Evolutionary conservation across 2,888 invertebrate genomes (phyloP), one percentile per base, ranked within the genome.

Genomic region (Epinotia demarniana): DNA sequence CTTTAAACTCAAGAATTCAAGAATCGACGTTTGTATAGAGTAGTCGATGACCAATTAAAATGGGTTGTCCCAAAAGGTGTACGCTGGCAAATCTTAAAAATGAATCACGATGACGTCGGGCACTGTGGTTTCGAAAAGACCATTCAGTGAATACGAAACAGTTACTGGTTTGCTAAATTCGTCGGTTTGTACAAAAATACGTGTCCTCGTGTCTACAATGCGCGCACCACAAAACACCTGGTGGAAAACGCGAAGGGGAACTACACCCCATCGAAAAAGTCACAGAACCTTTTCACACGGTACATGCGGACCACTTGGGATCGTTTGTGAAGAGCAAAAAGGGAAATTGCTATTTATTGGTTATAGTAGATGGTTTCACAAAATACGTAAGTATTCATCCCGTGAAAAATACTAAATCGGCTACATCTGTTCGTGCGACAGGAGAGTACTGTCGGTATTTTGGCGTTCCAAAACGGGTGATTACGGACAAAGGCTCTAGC

Each of bases 81-180:
- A n/a, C 64, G 79, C 13, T 81, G 78, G 81, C 81, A 82, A 70
- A 66, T 84, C 0, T 39, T 80, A 0, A 63, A 76, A 64, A 49
- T 63, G 1, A 78, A 77, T 27, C 82, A 84, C 72, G 83, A 84
- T 46, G 76, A 79, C 53, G 61, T 79, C 6, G 84, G 83, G 11
- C 83, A 84, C 75, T 81, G 78, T 61, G 78, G 77, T 0, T 68
- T 78, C 13, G 82, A 82, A 18, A 82, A 82, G 58, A 83, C 82
- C 9, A 18, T 82, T 13, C 57, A 76, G 12, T 70, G 77, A 1
- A 68, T 82, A 16, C 72, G 58, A n/a, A 13, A 19, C 9, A 39
- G 9, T 39, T 39, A 39, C 39, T 39, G 39, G 39, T 39, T 39
- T 9, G 39, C 39, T 9, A 78, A 27, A 77, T 81, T 74, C 33